Conservation (phyloP, 1,140 invertebrate genomes). For the Popillia japonica region DNA sequence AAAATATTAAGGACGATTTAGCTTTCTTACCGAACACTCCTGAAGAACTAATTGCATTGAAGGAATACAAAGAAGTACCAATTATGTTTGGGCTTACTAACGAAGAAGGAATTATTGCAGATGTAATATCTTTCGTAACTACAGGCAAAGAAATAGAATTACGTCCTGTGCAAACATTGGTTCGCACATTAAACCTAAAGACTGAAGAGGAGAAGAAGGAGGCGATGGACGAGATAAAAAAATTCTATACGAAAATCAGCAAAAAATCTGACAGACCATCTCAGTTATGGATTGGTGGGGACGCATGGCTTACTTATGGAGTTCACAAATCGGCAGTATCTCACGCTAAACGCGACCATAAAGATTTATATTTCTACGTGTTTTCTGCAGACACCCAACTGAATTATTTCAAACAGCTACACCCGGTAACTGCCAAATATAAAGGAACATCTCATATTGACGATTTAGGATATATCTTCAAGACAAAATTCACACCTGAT, state of each 20-base stretch:
- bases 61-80: not conserved
- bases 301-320: not conserved
- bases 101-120: not conserved
- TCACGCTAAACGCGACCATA: not conserved
- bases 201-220: not conserved
- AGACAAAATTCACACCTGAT: conserved; percentile 31
- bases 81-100: conserved; percentile 16
- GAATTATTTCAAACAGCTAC: conserved; percentile 35
- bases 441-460: conserved; percentile 19
- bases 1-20: not conserved
- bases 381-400: conserved; percentile 8
- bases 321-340: not conserved
- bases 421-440: conserved; percentile 3
- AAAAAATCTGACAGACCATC: not conserved
- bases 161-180: not conserved
- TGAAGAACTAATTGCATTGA: not conserved
- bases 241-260: not conserved
- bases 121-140: not conserved
- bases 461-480: conserved; percentile 36
- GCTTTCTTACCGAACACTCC: not conserved
- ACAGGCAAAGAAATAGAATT: not conserved
- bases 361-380: conserved; percentile 18
- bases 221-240: not conserved
- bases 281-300: not conserved
- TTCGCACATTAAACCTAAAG: not conserved